phyloP scores from a whole-genome alignment of 92 coral and sea anemone species.

The Phenganax marumi region DNA sequence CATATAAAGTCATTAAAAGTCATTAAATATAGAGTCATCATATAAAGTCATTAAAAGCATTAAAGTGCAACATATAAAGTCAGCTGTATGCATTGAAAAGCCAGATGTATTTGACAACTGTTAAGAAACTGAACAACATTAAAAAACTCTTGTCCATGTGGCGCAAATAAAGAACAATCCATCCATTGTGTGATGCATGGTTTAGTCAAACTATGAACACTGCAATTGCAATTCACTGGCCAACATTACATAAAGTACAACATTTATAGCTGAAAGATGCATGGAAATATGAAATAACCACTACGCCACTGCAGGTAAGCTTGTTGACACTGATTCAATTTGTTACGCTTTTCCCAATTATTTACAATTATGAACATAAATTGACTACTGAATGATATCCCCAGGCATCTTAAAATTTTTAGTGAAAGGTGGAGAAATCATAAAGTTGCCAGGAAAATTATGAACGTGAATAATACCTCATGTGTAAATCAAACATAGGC shows the following conservation, averaged over 20 bases:
- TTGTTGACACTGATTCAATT: neutral
- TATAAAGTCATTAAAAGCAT: conserved; percentile 7
- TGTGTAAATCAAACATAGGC: too few species aligned
- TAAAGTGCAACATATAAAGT: conserved; percentile 22
- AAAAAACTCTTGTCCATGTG: neutral
- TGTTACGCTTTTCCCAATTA: neutral
- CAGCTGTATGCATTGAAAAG: conserved; percentile 14
- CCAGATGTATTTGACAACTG: conserved; percentile 8
- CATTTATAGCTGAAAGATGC: too few species aligned
- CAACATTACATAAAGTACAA: too few species aligned
- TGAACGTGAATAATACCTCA: too few species aligned
- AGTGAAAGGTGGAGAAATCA: too few species aligned
- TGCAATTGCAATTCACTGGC: too few species aligned
- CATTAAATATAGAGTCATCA: too few species aligned
- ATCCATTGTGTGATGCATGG: neutral
- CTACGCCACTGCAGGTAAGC: neutral
- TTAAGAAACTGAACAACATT: neutral
- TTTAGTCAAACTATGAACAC: neutral
- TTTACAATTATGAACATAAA: neutral
- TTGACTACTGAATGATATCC: neutral
- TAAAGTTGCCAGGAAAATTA: too few species aligned
- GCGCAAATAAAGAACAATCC: neutral
- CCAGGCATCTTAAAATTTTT: too few species aligned
- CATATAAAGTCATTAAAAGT: too few species aligned
- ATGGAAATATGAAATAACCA: neutral